Evolutionary conservation across 2,113 vertebrate genomes (phyloP), one percentile per base, ranked within the genome.

Genomic region (Varanus salvator): DNA sequence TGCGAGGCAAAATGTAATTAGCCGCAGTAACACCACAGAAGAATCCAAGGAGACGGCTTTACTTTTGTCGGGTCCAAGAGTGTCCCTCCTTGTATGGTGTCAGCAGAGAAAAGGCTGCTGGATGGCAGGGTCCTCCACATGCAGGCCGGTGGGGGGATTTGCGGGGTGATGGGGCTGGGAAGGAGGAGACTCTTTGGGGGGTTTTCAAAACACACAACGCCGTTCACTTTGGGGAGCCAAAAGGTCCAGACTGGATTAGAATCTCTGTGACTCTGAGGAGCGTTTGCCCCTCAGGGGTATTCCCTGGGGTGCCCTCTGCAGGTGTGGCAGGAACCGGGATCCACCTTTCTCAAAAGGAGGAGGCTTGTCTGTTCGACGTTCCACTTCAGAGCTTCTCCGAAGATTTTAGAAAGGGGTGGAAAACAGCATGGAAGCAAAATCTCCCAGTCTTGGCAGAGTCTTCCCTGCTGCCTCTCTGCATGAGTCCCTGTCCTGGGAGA

Each of bases 1-100:
- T 96, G 94, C n/a, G 95, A 97, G 92, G 95, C 95, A 97, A 97
- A 98, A 97, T 89, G 95, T 95, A 97, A 98, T 98, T 98, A 97
- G 96, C 96, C 95, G 91, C 97, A 95, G 94, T 93, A 95, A 97
- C 83, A 87, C 94, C 96, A 96, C 95, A 96, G 95, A 98, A 97
- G 97, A 96, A 96, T 97, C 97, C 96, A 96, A 94, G 97, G 96
- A 97, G 96, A 89, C 95, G 95, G 96, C 96, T 97, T 97, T 96
- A 92, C 95, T 94, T 95, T 96, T 96, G 8, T 84, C 93, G 90
- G 95, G 91, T 96, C n/a, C 94, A 93, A 96, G 94, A 95, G 95
- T 93, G 93, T 95, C 95, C 93, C 95, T 25, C 21, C 74, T 50
- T 54, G 96, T 95, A 95, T 3, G 95, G 96, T 95, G 95, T 95